phyloP scores from a whole-genome alignment of 2,888 invertebrate genomes.

The Meiosimyza decipiens region DNA sequence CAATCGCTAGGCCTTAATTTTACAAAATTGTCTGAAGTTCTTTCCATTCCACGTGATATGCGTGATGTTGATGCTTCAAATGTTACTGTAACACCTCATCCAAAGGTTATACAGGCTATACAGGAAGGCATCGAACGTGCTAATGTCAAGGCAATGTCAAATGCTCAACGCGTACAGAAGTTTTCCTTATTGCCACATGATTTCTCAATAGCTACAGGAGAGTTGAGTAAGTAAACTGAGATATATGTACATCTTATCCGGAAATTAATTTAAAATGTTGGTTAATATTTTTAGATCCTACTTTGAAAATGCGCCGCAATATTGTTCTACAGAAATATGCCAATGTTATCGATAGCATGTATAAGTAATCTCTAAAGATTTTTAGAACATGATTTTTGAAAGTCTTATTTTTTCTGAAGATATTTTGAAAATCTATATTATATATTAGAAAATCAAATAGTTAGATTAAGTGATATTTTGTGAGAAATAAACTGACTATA shows the following conservation, averaged over 20 bases:
- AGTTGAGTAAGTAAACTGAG: constrained; percentile 69
- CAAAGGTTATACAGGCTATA: constrained; percentile 73
- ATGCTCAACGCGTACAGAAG: constrained; percentile 89
- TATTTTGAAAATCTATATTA: too few species aligned
- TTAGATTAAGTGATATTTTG: too few species aligned
- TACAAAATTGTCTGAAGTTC: constrained; percentile 76
- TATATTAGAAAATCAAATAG: too few species aligned
- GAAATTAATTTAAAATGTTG: constrained; percentile 10
- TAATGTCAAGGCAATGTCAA: constrained; percentile 82
- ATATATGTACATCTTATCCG: neutral
- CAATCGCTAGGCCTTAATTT: constrained; percentile 72
- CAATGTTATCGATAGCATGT: constrained; percentile 65
- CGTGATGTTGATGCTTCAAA: constrained; percentile 60
- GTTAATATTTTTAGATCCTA: constrained; percentile 76
- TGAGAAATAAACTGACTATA: too few species aligned
- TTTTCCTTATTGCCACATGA: constrained; percentile 84
- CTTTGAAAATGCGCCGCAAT: constrained; percentile 84
- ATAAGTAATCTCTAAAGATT: constrained; percentile 33
- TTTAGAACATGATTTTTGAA: too few species aligned
- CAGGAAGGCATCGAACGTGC: constrained; percentile 81
- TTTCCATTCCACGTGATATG: constrained; percentile 50
- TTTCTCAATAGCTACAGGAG: constrained; percentile 86
- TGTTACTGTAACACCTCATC: constrained; percentile 69
- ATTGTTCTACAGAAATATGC: constrained; percentile 81
- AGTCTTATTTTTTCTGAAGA: too few species aligned